Conservation (phyloP, 2,888 invertebrate genomes). For the Andrena bucephala region DNA sequence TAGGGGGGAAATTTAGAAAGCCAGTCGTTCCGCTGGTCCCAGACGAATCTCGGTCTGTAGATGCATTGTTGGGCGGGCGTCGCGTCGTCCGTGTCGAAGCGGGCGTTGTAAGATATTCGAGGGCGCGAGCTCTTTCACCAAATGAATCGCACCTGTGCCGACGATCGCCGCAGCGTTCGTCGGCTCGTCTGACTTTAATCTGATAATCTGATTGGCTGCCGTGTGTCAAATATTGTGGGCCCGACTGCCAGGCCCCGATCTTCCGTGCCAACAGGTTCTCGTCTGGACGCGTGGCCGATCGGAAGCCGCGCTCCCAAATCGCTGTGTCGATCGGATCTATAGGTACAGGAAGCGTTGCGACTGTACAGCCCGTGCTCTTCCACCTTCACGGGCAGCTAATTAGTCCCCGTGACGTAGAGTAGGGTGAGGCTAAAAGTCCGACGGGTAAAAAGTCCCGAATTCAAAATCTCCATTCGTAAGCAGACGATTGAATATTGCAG, state of each 20-base stretch:
- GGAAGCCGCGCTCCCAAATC: slow-evolving; percentile 60
- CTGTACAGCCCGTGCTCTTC: too few species aligned
- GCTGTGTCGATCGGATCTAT: slow-evolving; percentile 53
- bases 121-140: slow-evolving; percentile 29
- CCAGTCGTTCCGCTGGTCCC: background rate
- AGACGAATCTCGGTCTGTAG: background rate
- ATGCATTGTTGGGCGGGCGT: background rate
- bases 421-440: background rate
- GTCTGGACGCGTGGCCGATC: slow-evolving; percentile 71
- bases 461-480: too few species aligned
- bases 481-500: too few species aligned
- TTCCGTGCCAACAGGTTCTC: slow-evolving; percentile 74
- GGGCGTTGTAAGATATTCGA: slow-evolving; percentile 44
- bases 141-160: slow-evolving; percentile 67
- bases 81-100: slow-evolving; percentile 29
- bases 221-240: slow-evolving; percentile 82
- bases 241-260: slow-evolving; percentile 74
- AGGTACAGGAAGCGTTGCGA: slow-evolving; percentile 28
- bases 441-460: too few species aligned
- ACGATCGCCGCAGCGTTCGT: slow-evolving; percentile 44
- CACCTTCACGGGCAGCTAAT: too few species aligned
- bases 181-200: slow-evolving; percentile 77
- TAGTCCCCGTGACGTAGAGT: too few species aligned
- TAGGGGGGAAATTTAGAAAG: background rate
- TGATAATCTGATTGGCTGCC: slow-evolving; percentile 82